Evolutionary conservation across 2,797 vertebrate species (phyloP), one percentile per base, ranked within the genome.

Genomic region (Emys orbicularis): DNA sequence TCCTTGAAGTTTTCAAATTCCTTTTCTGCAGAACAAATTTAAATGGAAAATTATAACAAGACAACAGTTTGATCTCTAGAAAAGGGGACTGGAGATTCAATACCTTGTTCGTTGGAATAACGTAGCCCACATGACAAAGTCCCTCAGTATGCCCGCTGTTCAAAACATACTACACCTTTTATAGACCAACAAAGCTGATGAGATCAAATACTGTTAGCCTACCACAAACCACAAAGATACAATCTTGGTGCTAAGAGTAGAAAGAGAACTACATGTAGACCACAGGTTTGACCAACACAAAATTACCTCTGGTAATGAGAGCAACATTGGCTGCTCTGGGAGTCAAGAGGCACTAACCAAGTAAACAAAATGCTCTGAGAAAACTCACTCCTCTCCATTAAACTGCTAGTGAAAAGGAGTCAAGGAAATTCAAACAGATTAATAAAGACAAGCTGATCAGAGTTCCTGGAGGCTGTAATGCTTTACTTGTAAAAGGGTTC

Each of bases 171-270:
- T 86, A 49, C 23, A 34, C 27, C 21, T 0, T 0, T 65, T 89
- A 54, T 90, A 95, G 68, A 94, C 50, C 87, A 95, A 88, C 34
- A 53, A 92, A 93, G 91, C 47, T 88, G 92, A 92, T 94, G 92
- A 98, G 98, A 98, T 98, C 98, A 98, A 97, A 98, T 98, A 94
- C 95, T 80, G 91, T 82, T 95, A 97, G 96, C 96, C 98, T 95
- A 98, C 98, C 98, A 97, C 98, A 99, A 98, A 98, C 98, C 98
- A 98, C 98, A 98, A 93, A 96, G 96, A 97, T 97, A 96, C 96
- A 95, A 88, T 88, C 77, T 84, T 93, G 95, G 93, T 92, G 85
- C 94, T 88, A 95, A 90, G 41, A 72, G 90, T 92, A 87, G 85
- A 44, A 79, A 84, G 81, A 81, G 10, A 88, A 49, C 89, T 86